Conservation (phyloP, 2,888 invertebrate genomes). For the Cerceris ruficornis region DNA sequence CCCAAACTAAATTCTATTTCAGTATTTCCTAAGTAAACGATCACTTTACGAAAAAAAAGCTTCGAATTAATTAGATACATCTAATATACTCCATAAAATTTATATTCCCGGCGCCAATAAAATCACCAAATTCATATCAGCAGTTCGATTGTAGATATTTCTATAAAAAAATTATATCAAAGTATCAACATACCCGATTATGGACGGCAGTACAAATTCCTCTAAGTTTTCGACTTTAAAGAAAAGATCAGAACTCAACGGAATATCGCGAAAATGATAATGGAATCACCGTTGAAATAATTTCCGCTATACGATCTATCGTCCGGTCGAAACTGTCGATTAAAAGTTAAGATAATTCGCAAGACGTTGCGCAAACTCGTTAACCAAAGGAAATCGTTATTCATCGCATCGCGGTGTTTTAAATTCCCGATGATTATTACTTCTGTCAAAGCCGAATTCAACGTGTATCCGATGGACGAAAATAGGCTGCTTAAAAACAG, state of each 20-base stretch:
- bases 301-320: not conserved
- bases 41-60: no score
- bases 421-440: slow-evolving; percentile 17
- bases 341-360: slow-evolving; percentile 11
- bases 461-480: slow-evolving; percentile 1
- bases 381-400: slow-evolving; percentile 1
- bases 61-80: no score
- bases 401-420: slow-evolving; percentile 4
- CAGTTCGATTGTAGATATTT: no score
- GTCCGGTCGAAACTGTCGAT: slow-evolving; percentile 1
- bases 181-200: no score
- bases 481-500: not conserved
- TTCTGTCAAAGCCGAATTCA: slow-evolving; percentile 8
- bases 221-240: not conserved
- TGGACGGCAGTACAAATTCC: not conserved
- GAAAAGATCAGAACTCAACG: not conserved
- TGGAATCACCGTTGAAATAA: not conserved
- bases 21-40: no score
- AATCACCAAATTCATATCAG: no score
- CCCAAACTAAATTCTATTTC: no score
- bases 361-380: not conserved
- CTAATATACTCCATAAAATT: no score
- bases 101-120: no score
- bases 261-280: not conserved
- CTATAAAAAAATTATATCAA: no score